Conservation (phyloP, 2,113 vertebrate species). For the Gallinago undulata region DNA sequence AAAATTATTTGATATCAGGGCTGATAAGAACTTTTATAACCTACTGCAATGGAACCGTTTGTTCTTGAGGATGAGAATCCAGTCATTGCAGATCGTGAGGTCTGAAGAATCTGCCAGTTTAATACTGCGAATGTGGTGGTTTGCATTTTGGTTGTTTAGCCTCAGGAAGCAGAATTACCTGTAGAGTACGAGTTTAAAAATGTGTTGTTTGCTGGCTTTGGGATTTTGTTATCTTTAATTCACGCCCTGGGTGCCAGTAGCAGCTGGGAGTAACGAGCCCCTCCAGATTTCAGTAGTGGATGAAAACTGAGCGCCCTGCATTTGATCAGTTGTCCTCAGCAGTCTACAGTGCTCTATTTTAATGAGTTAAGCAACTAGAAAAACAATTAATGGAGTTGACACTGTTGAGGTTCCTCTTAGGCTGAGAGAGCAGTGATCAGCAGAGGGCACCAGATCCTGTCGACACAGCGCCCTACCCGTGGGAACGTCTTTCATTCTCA, state of each 20-base stretch:
- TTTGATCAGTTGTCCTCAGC: neutral
- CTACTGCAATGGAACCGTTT: neutral
- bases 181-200: neutral
- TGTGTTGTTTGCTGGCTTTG: fast-evolving
- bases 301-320: neutral
- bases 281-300: neutral
- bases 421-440: neutral
- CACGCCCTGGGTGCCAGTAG: neutral
- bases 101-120: neutral
- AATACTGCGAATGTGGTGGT: neutral
- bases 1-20: neutral
- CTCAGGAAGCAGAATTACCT: neutral
- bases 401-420: neutral
- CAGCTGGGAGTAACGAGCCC: neutral
- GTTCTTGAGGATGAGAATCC: neutral
- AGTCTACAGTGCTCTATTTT: neutral
- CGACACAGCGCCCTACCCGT: neutral
- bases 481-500: no score
- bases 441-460: constrained; percentile 58
- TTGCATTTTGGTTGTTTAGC: neutral
- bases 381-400: fast-evolving
- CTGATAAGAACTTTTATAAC: neutral
- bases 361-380: neutral
- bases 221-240: neutral
- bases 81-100: no score